Evolutionary conservation across 1,140 invertebrate genomes (phyloP).

Genomic region (Schlechtendalia chinensis): DNA sequence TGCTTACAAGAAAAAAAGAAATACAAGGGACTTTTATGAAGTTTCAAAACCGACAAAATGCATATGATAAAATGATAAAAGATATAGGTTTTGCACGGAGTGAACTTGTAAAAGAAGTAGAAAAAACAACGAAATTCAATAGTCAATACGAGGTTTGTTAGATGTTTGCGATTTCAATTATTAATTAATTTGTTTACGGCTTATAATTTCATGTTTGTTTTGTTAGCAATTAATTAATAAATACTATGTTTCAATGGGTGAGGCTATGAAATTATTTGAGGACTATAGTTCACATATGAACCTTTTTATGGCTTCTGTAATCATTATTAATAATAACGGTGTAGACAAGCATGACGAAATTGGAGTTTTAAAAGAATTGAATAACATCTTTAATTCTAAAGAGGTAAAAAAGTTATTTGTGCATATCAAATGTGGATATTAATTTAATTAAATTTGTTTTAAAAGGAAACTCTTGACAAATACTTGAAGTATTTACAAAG

Average conservation of each 20-base stretch:
- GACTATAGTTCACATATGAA: neutral
- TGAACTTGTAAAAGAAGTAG: slow-evolving; percentile 24
- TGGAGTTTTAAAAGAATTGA: slow-evolving; percentile 12
- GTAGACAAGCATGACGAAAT: neutral
- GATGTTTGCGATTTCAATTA: neutral
- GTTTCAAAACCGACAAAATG: slow-evolving; percentile 27
- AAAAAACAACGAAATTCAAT: neutral
- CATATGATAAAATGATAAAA: slow-evolving; percentile 15
- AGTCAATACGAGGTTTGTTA: slow-evolving; percentile 20
- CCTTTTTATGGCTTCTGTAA: neutral
- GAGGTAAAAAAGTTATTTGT: neutral
- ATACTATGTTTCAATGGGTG: slow-evolving; percentile 19
- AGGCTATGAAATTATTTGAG: neutral
- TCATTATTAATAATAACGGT: neutral
- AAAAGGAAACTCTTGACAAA: neutral
- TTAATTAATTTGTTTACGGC: neutral
- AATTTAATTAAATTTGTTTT: neutral
- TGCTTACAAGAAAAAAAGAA: slow-evolving; percentile 15
- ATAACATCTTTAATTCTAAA: neutral
- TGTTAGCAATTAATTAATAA: slow-evolving; percentile 10
- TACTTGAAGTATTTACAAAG: slow-evolving; percentile 7
- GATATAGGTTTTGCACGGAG: neutral
- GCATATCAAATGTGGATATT: neutral
- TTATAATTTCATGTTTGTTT: neutral
- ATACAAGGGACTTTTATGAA: slow-evolving; percentile 15